Evolutionary conservation across 1,140 invertebrate genomes (phyloP), one percentile per base, ranked within the genome.

Genomic region (Meloidogyne floridensis): DNA sequence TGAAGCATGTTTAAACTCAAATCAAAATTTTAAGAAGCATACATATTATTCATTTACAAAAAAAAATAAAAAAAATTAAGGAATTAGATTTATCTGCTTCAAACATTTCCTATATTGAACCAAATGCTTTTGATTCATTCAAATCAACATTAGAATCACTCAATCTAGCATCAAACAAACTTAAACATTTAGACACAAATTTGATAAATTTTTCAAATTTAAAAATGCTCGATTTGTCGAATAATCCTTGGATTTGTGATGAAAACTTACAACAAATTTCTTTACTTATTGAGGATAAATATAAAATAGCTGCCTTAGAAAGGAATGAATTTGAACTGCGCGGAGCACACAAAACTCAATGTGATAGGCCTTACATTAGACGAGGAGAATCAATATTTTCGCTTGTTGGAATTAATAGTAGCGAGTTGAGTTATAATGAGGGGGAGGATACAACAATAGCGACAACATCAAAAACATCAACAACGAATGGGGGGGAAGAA

Each of bases 191-290:
- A n/a, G 84, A 86, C n/a, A 13, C 11, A 15, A 73, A 42, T 42
- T 47, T 80, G 20, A 83, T 84, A 59, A 42, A 75, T 8, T 47
- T 85, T 71, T 32, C 51, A n/a, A 70, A 59, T 10, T 75, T 85
- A 10, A 72, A 81, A 42, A 13, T 54, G 20, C 42, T 86, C n/a
- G 85, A 86, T 80, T 69, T 86, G 13, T 85, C 84, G 9, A 70
- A 82, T 42, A 87, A 87, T 75, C 81, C 81, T 8, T 87, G 86
- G 86, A 70, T 86, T n/a, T 87, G 86, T 76, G 84, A 87, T 72
- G 71, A 81, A 59, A 20, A 69, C 15, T 77, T 85, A 42, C 56
- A 84, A 32, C 72, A 85, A 7, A 54, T 85, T 42, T 54, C 74
- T 13, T 11, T 32, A n/a, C 56, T 69, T 72, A 86, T 87, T 32